Evolutionary conservation across 2,797 vertebrate species (phyloP).

Genomic region (Austrolebias charrua): DNA sequence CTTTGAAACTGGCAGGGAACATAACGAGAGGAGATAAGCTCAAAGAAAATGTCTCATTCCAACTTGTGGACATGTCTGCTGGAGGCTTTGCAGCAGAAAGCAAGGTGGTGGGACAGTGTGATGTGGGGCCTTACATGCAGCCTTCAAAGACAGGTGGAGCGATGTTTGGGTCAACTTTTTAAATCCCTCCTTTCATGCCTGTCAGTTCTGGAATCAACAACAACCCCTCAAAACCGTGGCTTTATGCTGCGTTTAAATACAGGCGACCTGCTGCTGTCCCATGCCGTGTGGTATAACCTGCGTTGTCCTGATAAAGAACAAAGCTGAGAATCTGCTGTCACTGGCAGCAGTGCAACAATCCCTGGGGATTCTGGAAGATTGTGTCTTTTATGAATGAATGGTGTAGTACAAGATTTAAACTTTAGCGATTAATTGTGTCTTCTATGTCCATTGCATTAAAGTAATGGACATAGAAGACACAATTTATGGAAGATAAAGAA

Average conservation of each 20-base stretch:
- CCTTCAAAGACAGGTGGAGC: slow-evolving; percentile 63
- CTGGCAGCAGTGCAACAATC: slow-evolving; percentile 34
- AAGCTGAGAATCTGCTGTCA: slow-evolving; percentile 53
- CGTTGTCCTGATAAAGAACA: slow-evolving; percentile 51
- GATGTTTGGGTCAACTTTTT: slow-evolving; percentile 64
- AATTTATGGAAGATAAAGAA: neutral
- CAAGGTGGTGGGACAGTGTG: slow-evolving; percentile 44
- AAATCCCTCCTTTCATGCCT: slow-evolving; percentile 70
- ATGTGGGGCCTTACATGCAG: slow-evolving; percentile 44
- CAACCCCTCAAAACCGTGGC: slow-evolving; percentile 44
- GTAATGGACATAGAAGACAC: neutral
- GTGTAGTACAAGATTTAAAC: slow-evolving; percentile 10
- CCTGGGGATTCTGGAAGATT: slow-evolving; percentile 18
- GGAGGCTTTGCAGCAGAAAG: slow-evolving; percentile 49
- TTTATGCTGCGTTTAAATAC: slow-evolving; percentile 41
- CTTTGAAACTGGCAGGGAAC: slow-evolving; percentile 19
- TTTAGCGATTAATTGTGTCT: too few species aligned
- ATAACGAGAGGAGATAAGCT: slow-evolving; percentile 29
- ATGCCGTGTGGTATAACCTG: slow-evolving; percentile 40
- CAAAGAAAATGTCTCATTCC: slow-evolving; percentile 50
- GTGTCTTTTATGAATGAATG: slow-evolving; percentile 38
- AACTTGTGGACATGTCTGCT: slow-evolving; percentile 28
- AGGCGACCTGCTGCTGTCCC: slow-evolving; percentile 39
- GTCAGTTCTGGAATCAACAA: slow-evolving; percentile 55
- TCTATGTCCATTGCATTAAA: neutral